Base-by-base conservation (phyloP, 2,888 invertebrate species). In the Falcaria lacertinaria region DNA sequence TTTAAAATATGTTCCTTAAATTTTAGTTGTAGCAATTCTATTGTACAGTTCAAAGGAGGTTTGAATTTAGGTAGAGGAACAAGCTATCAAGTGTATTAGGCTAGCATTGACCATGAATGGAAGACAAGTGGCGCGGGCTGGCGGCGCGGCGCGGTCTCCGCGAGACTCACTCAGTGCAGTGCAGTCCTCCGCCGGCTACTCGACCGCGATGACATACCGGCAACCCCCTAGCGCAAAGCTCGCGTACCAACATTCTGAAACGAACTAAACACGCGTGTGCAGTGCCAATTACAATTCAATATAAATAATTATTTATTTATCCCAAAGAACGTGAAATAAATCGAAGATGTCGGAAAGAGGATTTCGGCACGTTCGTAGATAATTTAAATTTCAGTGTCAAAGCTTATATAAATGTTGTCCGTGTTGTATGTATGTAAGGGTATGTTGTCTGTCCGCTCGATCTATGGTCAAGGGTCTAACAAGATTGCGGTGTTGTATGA, bases 301-400 rank as follows among this genome's bases (percentile, higher is more conserved):
- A 47, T 47, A 48, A 8, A 34, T 19, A 25, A 35, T 34, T 39
- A 42, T 43, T 33, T 25, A 44, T 49, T 36, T 47, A 43, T 49
- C 46, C 48, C 46, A 58, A 59, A 61, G 64, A 52, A 50, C 50
- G 54, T 50, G 49, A 47, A 36, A 40, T 43, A 52, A 58, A 49
- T 56, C 47, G 50, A 71, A 71, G 69, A 79, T 72, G 75, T 64
- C 62, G 70, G 57, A 59, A 64, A 60, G 59, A 52, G 65, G 64
- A 67, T 74, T 72, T 60, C 59, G 64, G 68, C 78, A 86, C 80
- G 88, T 88, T 87, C 83, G 88, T 88, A 88, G 60, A 60, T 64
- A 59, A 62, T 74, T 67, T 66, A 59, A 78, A 65, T 67, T 65
- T 69, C 67, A 77, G 85, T 84, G 83, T 83, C 75, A 63, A 69